phyloP scores from a whole-genome alignment of 2,113 vertebrate species.

The Eptatretus burgeri region DNA sequence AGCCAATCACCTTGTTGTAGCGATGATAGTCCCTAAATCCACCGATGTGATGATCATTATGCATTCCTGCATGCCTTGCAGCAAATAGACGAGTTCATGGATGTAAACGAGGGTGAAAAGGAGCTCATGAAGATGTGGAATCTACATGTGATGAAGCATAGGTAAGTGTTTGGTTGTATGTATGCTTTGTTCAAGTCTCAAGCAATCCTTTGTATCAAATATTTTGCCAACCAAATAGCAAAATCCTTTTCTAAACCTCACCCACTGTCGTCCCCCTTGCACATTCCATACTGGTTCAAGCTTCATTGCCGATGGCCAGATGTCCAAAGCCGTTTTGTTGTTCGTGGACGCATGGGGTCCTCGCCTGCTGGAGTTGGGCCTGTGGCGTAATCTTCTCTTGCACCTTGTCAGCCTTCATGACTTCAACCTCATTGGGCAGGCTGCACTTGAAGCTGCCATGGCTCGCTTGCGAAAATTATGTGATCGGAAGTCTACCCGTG shows the following conservation, averaged over 20 bases:
- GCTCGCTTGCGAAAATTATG: not conserved
- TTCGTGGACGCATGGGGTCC: slow-evolving; percentile 5
- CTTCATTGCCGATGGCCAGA: slow-evolving; percentile 11
- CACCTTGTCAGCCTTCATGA: slow-evolving; percentile 3
- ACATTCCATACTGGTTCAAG: not conserved
- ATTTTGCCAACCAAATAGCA: not conserved
- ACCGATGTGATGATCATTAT: too few species aligned
- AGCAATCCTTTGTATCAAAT: not conserved
- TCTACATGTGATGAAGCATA: not conserved
- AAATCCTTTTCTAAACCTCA: not conserved
- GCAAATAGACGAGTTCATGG: slow-evolving; percentile 6
- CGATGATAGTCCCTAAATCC: too few species aligned
- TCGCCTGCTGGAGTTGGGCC: slow-evolving; percentile 3
- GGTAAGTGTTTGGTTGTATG: not conserved
- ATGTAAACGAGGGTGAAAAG: slow-evolving; percentile 5
- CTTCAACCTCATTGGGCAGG: slow-evolving; percentile 6
- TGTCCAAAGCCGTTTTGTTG: not conserved
- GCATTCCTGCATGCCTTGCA: not conserved
- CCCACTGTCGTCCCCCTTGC: not conserved
- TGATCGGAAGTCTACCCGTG: too few species aligned
- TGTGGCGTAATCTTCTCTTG: slow-evolving; percentile 1
- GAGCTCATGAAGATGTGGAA: slow-evolving; percentile 6
- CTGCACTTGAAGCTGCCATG: slow-evolving; percentile 3
- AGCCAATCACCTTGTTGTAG: too few species aligned
- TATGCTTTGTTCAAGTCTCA: not conserved